A percentile compares a stretch with the other conserved stretches of the same genome.
Evolutionary conservation across 64 coral and sea anemone genomes (phyloP).

Genomic region (Stylophora pistillata): DNA sequence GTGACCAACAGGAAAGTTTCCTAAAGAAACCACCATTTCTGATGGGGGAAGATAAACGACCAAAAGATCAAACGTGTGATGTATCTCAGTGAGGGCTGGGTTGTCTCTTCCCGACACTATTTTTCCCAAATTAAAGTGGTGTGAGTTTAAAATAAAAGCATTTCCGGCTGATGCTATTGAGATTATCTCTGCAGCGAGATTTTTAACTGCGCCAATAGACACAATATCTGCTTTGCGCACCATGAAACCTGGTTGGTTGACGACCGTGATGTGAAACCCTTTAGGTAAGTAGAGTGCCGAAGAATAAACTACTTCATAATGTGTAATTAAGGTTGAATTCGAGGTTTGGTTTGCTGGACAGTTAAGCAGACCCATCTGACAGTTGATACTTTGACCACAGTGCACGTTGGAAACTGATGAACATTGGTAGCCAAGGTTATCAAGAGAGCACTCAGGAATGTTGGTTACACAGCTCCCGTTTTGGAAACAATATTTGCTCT

Average conservation of each 20-base stretch:
- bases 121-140: not conserved
- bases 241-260: not conserved
- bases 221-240: not conserved
- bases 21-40: not conserved
- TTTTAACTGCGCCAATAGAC: not conserved
- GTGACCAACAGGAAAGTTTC: conserved; percentile 23
- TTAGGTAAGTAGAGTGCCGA: not conserved
- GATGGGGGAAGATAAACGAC: conserved; percentile 4
- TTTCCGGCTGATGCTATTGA: not conserved
- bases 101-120: not conserved
- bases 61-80: not conserved
- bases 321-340: not conserved
- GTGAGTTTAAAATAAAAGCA: not conserved
- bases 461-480: conserved; percentile 35
- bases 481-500: conserved; percentile 38
- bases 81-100: not conserved
- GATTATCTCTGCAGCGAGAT: not conserved
- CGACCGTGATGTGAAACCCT: not conserved
- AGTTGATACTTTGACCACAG: conserved; percentile 17
- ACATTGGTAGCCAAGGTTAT: not conserved
- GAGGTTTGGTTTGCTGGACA: not conserved
- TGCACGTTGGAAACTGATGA: not conserved
- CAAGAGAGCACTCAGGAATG: conserved; percentile 41
- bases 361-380: not conserved
- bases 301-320: conserved; percentile 2